Evolutionary conservation across 2,113 vertebrate species (phyloP).

Genomic region (Numenius arquata): DNA sequence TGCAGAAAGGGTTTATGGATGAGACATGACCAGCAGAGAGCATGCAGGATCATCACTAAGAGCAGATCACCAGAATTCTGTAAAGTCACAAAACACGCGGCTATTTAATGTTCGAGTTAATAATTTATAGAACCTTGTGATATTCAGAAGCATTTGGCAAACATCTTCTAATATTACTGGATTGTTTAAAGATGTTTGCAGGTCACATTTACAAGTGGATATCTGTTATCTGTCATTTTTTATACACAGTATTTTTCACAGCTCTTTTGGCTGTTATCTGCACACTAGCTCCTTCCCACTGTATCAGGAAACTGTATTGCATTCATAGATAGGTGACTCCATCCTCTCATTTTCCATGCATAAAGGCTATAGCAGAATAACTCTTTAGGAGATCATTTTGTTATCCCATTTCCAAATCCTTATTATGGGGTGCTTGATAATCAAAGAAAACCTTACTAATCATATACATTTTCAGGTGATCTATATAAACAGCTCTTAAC

Average conservation of each 20-base stretch:
- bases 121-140: neutral
- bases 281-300: neutral
- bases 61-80: neutral
- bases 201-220: neutral
- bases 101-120: neutral
- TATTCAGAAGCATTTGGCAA: constrained; percentile 6
- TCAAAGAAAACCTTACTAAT: neutral
- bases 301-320: neutral
- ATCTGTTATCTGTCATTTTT: neutral
- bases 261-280: neutral
- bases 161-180: neutral
- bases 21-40: neutral
- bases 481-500: neutral
- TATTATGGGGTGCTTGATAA: neutral
- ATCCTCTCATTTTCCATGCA: neutral
- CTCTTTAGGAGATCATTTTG: neutral
- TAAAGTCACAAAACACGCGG: rapidly evolving
- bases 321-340: neutral
- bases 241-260: neutral
- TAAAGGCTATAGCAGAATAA: neutral
- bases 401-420: neutral
- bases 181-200: neutral
- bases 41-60: neutral
- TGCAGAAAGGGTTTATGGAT: neutral
- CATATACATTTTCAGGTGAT: neutral